phyloP scores from a whole-genome alignment of 2,888 invertebrate genomes.

The Dione vanillae region DNA sequence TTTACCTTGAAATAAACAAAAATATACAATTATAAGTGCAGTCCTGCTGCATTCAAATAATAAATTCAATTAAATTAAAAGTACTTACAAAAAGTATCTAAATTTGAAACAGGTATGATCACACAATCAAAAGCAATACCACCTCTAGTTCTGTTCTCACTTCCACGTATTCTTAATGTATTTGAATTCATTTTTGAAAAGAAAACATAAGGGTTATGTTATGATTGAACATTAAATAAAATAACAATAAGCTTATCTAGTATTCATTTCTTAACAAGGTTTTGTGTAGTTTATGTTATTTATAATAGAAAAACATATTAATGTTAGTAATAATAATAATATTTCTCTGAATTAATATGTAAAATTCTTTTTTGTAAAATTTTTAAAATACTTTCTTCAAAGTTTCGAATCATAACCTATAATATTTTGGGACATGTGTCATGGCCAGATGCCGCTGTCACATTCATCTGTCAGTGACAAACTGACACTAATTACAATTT shows the following conservation, averaged over 20 bases:
- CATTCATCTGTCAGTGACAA: not conserved
- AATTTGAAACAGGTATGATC: constrained; percentile 47
- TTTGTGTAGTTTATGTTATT: not conserved
- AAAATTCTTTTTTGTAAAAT: not conserved
- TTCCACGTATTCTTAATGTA: constrained; percentile 62
- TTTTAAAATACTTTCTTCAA: not conserved
- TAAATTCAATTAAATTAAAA: not conserved
- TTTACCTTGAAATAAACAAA: constrained; percentile 49
- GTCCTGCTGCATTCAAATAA: not conserved
- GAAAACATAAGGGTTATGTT: not conserved
- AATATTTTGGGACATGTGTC: not conserved
- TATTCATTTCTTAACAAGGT: not conserved
- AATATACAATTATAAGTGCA: not conserved
- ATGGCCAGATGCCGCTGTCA: not conserved
- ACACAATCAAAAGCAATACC: constrained; percentile 58
- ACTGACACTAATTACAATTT: too few species aligned
- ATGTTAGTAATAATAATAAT: too few species aligned
- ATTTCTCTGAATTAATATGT: too few species aligned
- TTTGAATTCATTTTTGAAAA: constrained; percentile 47
- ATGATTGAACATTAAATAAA: constrained; percentile 60
- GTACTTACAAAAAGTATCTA: constrained; percentile 24
- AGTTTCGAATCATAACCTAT: constrained; percentile 4
- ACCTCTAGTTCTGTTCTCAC: constrained; percentile 58
- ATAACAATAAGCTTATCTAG: not conserved
- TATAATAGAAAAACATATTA: not conserved